Percentiles rank a stretch among this genome's conserved stretches.
Conservation (phyloP, 2,888 invertebrate species). For the Yponomeuta evonymella region DNA sequence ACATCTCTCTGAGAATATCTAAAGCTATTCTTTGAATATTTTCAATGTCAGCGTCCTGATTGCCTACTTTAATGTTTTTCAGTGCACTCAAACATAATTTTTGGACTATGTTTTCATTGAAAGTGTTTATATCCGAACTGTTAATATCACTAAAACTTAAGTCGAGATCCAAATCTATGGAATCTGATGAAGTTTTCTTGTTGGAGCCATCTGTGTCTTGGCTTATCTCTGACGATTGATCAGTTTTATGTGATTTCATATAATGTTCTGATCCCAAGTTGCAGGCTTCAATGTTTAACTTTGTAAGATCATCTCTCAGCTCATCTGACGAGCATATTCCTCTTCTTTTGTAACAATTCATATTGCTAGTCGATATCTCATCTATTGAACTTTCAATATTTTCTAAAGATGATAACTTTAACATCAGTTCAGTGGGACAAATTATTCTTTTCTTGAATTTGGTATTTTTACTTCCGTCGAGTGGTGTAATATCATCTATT, state of each 20-base stretch:
- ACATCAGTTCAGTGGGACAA: conserved; percentile 65
- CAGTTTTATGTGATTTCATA: conserved; percentile 56
- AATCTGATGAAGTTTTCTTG: conserved; percentile 71
- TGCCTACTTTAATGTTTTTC: conserved; percentile 73
- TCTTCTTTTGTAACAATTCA: conserved; percentile 71
- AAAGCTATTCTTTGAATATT: conserved; percentile 73
- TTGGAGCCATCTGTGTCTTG: conserved; percentile 67
- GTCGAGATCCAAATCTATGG: conserved; percentile 72
- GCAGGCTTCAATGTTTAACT: conserved; percentile 50
- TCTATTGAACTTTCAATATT: conserved; percentile 65
- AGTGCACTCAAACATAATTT: conserved; percentile 70
- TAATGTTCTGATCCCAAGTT: conserved; percentile 53
- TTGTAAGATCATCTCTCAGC: conserved; percentile 56
- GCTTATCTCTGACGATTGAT: conserved; percentile 60
- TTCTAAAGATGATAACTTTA: conserved; percentile 60
- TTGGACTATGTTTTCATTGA: conserved; percentile 73
- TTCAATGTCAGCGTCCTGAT: conserved; percentile 72
- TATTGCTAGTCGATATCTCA: conserved; percentile 58
- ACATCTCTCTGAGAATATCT: conserved; percentile 72
- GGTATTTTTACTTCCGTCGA: conserved; percentile 33
- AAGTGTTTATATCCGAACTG: conserved; percentile 72
- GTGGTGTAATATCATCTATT: conserved; percentile 38
- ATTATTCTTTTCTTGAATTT: conserved; percentile 53
- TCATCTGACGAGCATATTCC: conserved; percentile 76
- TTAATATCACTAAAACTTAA: conserved; percentile 74